Evolutionary conservation across 2,888 invertebrate species (phyloP), one percentile per base, ranked within the genome.

Genomic region (Coelopa pilipes): DNA sequence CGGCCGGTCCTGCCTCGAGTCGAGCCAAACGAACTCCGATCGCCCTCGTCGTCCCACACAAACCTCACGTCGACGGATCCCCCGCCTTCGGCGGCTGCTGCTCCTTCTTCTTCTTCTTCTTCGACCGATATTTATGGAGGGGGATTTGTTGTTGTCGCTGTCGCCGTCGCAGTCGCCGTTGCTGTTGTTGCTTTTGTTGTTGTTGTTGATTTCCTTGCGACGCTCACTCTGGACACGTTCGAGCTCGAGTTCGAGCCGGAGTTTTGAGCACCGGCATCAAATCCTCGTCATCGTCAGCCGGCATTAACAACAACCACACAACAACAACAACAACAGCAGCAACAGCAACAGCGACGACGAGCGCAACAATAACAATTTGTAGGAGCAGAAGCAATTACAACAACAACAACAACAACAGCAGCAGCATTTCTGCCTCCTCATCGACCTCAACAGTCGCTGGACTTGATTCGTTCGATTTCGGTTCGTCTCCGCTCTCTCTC

Each of bases 391-490:
- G 34, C 34, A 34, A 34, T 34, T 34, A 34, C 34, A 34, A 34
- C 34, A 34, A 34, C 4, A 34, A 34, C 34, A 34, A 34, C 34
- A 34, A 34, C 7, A 34, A 34, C 34, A 34, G 7, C 34, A 34
- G 7, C 2, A 2, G 34, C 34, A 34, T 34, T 34, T 62, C n/a
- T 34, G 45, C 62, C 12, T 62, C 24, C 24, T 62, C 62, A 62
- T 62, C 62, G n/a, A 11, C 34, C 21, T 45, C 45, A 47, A 59
- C 69, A 70, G 59, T 60, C 69, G 15, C 34, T 49, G 34, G 24
- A 7, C n/a, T 63, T 53, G 63, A 53, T 71, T 71, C 63, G 65
- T 71, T 65, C 65, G 17, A 46, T 71, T 63, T 63, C 65, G 55
- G 53, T 34, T 45, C 34, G 17, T 65, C 10, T n/a, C n/a, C n/a